Evolutionary conservation across 2,888 invertebrate genomes (phyloP).

Genomic region (Nezara viridula): DNA sequence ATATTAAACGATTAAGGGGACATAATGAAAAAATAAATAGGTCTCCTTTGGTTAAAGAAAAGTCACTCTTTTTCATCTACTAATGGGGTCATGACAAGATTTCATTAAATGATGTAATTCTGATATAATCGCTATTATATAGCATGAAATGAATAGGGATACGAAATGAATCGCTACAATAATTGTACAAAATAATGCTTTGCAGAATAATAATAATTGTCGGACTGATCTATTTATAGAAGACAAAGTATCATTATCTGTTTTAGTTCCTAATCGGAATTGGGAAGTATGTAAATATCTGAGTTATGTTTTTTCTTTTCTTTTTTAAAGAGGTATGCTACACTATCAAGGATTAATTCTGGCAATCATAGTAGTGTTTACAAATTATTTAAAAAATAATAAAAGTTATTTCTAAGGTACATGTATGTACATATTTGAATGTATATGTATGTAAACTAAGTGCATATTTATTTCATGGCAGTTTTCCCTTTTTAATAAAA

Average conservation of each 20-base stretch:
- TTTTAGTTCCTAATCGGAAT: constrained; percentile 54
- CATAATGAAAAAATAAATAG: constrained; percentile 19
- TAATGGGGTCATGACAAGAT: constrained; percentile 46
- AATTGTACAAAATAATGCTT: constrained; percentile 56
- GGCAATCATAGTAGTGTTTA: constrained; percentile 55
- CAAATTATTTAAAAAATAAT: constrained; percentile 35
- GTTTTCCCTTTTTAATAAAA: constrained; percentile 51
- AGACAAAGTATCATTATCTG: constrained; percentile 41
- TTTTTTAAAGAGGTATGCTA: constrained; percentile 44
- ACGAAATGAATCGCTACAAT: constrained; percentile 52
- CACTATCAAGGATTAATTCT: constrained; percentile 42
- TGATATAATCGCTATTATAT: constrained; percentile 57
- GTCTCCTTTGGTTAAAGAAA: constrained; percentile 48
- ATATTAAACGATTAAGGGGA: constrained; percentile 40
- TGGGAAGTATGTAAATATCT: constrained; percentile 49
- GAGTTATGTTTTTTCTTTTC: constrained; percentile 42
- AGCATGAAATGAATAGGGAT: constrained; percentile 44
- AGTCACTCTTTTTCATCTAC: constrained; percentile 46
- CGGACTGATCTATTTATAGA: constrained; percentile 55
- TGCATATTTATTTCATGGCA: constrained; percentile 24
- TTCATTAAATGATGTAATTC: constrained; percentile 50
- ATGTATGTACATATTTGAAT: constrained; percentile 47
- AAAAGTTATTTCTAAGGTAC: constrained; percentile 21
- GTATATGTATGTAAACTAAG: constrained; percentile 51
- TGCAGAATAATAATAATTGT: constrained; percentile 45